phyloP scores from a whole-genome alignment of 2,113 vertebrate species.

The Pagrus major region DNA sequence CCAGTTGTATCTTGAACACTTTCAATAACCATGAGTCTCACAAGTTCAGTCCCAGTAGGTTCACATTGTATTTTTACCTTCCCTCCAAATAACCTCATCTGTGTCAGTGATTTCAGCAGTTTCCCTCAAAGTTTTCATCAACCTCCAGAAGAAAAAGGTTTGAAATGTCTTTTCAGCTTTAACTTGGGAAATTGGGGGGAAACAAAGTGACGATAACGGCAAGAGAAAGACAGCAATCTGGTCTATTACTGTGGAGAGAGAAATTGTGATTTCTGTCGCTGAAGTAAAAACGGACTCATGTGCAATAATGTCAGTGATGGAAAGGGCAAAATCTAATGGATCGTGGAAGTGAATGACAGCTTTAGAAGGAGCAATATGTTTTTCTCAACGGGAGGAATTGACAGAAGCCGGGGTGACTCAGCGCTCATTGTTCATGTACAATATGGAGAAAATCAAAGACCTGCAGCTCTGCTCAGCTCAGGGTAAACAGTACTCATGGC shows the following conservation, averaged over 20 bases:
- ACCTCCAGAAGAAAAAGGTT: not conserved
- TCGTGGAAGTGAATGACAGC: conserved; percentile 9
- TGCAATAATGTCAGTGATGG: not conserved
- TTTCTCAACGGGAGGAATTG: not conserved
- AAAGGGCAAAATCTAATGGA: not conserved
- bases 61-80: not conserved
- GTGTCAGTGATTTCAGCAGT: not conserved
- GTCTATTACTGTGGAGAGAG: not conserved
- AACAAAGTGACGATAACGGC: not conserved
- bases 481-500: not conserved
- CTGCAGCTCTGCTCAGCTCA: not conserved
- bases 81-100: conserved; percentile 9
- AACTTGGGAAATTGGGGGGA: not conserved
- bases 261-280: not conserved
- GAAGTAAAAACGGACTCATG: not conserved
- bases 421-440: not conserved
- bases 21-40: not conserved
- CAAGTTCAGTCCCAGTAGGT: not conserved
- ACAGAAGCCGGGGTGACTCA: not conserved
- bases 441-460: not conserved
- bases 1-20: not conserved
- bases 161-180: not conserved
- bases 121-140: not conserved
- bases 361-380: not conserved
- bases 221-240: not conserved